Base-by-base conservation (phyloP, 2,888 invertebrate species). In the Caenorhabditis uteleia region DNA sequence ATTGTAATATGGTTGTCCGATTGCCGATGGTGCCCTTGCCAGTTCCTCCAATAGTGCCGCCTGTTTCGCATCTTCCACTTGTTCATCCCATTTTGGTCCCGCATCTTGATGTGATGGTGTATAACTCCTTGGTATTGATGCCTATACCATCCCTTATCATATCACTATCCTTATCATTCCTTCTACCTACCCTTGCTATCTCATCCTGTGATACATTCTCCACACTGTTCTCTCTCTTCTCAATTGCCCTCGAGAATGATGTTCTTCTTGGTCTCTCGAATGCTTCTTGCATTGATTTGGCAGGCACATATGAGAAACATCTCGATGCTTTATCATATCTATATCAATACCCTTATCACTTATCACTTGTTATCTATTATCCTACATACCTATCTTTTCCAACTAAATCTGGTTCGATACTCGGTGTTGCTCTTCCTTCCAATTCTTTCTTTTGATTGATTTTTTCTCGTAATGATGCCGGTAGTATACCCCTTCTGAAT, bases 271-370 rank as follows among this genome's bases (percentile, higher is more conserved):
- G 72, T n/a, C 69, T 50, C 39, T 77, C 78, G 53, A 82, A 70
- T 21, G 78, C 75, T 51, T 82, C 81, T 46, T 79, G 77, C 50
- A 83, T 68, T 8, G 80, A 78, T 50, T 79, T 78, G n/a, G 79
- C 77, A 1, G 83, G 83, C 14, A 80, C 83, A 60, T 83, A 83
- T 16, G 81, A 80, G 70, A 83, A 83, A 54, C 83, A 83, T 40
- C 78, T 74, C 1, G 81, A 82, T 2, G 75, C 74, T 36, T 81
- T 82, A 58, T 83, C 83, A 66, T 83, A 83, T 38, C 80, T 74
- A 34, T 6, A n/a, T n/a, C n/a, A 33, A n/a, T n/a, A n/a, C n/a
- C n/a, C n/a, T n/a, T n/a, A n/a, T n/a, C n/a, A n/a, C n/a, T n/a
- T n/a, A n/a, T 8, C 38, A 8, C 8, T 16, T 7, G 7, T 18